Base-by-base conservation (phyloP, 2,888 invertebrate species). In the Reticulitermes lucifugus region DNA sequence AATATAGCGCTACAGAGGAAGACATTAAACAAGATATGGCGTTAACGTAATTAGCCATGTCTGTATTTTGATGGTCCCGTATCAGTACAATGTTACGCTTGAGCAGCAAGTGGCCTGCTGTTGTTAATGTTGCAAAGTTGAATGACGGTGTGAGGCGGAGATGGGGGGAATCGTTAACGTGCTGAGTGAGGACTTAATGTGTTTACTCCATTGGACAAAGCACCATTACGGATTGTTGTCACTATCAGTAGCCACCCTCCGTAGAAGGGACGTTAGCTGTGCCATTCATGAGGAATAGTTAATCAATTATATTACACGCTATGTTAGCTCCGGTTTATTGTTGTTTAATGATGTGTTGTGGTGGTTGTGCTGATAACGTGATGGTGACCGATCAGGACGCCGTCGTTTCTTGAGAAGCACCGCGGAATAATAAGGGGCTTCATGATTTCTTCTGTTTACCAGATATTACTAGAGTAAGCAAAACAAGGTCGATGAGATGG, bases 31-130 rank as follows among this genome's bases (percentile, higher is more conserved):
- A 73, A 73, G 73, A 73, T 73, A 73, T 73, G 73, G 73, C 35
- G 73, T 41, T 73, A 73, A 73, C 41, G 41, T 29, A 73, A 73
- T 73, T 73, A 73, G 73, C 65, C 18, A 60, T 65, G 65, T 65
- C 65, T 65, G 65, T 73, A 73, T 73, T 73, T 73, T 73, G 73
- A 73, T 73, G 73, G 73, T 73, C 73, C 73, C 73, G 41, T 73
- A 73, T 73, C 73, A 73, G 73, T 41, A 73, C 41, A 73, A 73
- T 73, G 41, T 41, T 65, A 65, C n/a, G 25, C n/a, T 10, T n/a
- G 25, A 12, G 65, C 65, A n/a, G 65, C 65, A 65, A 65, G 65
- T 65, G 65, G 65, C 65, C 65, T 65, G 65, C 65, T 65, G 65
- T 65, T 65, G 65, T 65, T 65, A 65, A n/a, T 65, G 65, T 65